Evolutionary conservation across 2,888 invertebrate species (phyloP).

Genomic region (Nomada ferruginata): DNA sequence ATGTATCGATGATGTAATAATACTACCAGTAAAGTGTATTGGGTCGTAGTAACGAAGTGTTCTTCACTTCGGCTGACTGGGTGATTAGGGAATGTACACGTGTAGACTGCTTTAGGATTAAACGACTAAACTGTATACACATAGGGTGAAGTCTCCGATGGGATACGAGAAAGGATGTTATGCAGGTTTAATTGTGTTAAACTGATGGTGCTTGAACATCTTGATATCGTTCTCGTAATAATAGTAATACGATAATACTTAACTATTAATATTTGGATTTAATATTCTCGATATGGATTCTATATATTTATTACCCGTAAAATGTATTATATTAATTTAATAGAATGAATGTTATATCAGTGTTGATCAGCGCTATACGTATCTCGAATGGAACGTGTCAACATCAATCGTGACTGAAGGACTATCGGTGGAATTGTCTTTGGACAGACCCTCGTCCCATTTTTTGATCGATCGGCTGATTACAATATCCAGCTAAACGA

Average conservation of each 20-base stretch:
- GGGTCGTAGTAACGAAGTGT: not conserved
- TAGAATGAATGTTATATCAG: not conserved
- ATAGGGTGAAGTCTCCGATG: not conserved
- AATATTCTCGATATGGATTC: not conserved
- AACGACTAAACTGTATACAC: not conserved
- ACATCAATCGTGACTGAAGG: constrained; percentile 16
- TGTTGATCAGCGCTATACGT: not conserved
- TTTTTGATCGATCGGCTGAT: constrained; percentile 31
- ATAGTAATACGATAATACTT: not conserved
- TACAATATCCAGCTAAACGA: constrained; percentile 16
- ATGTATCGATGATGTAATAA: too few species aligned
- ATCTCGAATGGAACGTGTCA: not conserved
- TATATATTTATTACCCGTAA: not conserved
- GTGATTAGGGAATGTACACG: too few species aligned
- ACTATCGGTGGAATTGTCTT: not conserved
- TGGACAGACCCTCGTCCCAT: not conserved
- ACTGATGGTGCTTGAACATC: not conserved
- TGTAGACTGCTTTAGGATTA: not conserved
- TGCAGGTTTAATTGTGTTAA: not conserved
- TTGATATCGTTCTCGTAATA: not conserved
- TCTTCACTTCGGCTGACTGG: not conserved
- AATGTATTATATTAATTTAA: not conserved
- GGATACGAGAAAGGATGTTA: not conserved
- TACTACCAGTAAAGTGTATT: not conserved
- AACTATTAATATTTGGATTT: not conserved